Evolutionary conservation across 2,888 invertebrate species (phyloP).

Genomic region (Thereva nobilitata): DNA sequence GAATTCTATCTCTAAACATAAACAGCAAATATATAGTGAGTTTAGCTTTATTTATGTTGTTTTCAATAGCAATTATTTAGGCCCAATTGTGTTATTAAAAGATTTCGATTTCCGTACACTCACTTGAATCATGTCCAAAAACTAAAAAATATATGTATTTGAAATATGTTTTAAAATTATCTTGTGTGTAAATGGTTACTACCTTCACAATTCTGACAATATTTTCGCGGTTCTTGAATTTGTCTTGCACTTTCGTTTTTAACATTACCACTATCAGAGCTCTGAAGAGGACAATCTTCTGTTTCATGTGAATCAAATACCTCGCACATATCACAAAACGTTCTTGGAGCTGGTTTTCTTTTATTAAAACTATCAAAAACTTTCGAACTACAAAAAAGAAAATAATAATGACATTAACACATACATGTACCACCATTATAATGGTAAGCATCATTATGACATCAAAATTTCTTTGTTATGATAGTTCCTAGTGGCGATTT

Average conservation of each 20-base stretch:
- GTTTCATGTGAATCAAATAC: slow-evolving; percentile 96
- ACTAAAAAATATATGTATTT: slow-evolving; percentile 54
- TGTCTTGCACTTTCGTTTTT: slow-evolving; percentile 49
- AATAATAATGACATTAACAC: neutral
- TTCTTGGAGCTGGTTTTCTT: slow-evolving; percentile 68
- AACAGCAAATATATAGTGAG: too few relatives aligned
- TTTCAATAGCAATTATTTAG: too few relatives aligned
- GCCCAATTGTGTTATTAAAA: slow-evolving; percentile 61
- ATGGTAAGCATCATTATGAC: too few relatives aligned
- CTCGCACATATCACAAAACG: slow-evolving; percentile 98
- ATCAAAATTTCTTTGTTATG: too few relatives aligned
- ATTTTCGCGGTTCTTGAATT: slow-evolving; percentile 67
- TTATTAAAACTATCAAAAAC: slow-evolving; percentile 60
- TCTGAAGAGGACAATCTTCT: slow-evolving; percentile 92
- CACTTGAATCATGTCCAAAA: slow-evolving; percentile 85
- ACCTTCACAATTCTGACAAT: slow-evolving; percentile 95
- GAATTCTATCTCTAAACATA: too few relatives aligned
- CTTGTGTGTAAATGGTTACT: slow-evolving; percentile 42
- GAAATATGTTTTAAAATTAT: slow-evolving; percentile 5
- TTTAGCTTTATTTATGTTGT: too few relatives aligned
- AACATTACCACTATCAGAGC: slow-evolving; percentile 60
- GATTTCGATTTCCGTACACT: slow-evolving; percentile 86
- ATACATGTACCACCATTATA: neutral
- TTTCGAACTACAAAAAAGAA: neutral
- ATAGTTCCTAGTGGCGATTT: too few relatives aligned